phyloP scores from a whole-genome alignment of 2,113 vertebrate genomes.

The Scopus umbretta region DNA sequence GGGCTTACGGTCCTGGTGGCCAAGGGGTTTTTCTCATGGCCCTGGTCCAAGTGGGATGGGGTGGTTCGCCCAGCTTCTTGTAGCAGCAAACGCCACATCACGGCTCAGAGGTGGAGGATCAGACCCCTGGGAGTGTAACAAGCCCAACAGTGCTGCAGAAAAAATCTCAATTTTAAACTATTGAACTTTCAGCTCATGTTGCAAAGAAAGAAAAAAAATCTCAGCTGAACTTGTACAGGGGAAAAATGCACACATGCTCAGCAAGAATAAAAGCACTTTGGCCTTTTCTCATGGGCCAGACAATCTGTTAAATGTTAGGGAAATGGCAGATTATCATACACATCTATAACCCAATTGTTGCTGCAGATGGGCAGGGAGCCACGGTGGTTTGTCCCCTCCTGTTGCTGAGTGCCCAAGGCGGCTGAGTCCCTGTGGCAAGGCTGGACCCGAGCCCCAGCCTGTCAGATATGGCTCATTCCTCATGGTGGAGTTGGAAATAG shows the following conservation, averaged over 20 bases:
- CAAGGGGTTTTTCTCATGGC: neutral
- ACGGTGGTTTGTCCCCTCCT: neutral
- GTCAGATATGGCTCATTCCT: neutral
- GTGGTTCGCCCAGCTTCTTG: neutral
- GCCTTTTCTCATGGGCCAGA: conserved; percentile 25
- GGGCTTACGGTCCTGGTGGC: neutral
- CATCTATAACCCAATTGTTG: conserved; percentile 51
- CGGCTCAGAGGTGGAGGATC: neutral
- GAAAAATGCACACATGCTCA: neutral
- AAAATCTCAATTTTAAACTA: neutral
- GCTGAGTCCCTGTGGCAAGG: neutral
- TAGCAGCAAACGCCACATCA: neutral
- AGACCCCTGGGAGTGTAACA: neutral
- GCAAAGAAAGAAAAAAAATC: conserved; percentile 16
- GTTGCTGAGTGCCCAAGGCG: neutral
- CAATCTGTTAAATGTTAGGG: conserved; percentile 48
- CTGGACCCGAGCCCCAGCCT: neutral
- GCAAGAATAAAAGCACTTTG: conserved; percentile 10
- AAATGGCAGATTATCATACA: conserved; percentile 67
- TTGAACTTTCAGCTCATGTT: neutral
- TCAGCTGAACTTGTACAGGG: neutral
- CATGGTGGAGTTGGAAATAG: neutral
- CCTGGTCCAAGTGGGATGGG: neutral
- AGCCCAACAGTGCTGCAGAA: rapidly evolving
- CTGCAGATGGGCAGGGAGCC: neutral